These are phyloP conservation scores for Bubo blakistoni DNA, from an alignment of 2,113 vertebrate genomes.

Conservation along the genomic window DNA sequence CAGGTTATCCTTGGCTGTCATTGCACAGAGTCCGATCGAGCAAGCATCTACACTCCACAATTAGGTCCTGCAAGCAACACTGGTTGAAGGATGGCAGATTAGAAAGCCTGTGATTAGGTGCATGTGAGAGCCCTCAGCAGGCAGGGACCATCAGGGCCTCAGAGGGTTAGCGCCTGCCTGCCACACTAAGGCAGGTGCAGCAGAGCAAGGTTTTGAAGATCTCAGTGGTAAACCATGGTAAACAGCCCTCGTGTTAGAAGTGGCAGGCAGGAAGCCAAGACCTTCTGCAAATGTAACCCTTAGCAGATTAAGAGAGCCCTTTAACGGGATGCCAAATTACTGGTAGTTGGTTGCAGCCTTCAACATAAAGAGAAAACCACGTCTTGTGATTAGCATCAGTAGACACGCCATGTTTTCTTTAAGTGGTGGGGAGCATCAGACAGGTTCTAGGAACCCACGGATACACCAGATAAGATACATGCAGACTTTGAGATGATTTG, in stretches of 20 bases:
- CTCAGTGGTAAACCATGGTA: not conserved
- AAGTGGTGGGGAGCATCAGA: not conserved
- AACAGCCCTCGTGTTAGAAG: not conserved
- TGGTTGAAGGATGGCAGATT: not conserved
- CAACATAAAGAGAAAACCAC: not conserved
- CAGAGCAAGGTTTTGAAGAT: not conserved
- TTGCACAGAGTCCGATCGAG: not conserved
- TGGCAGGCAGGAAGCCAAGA: not conserved
- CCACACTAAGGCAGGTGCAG: not conserved
- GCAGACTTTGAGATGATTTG: not conserved
- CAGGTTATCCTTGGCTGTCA: not conserved
- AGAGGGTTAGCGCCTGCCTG: not conserved
- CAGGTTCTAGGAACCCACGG: not conserved
- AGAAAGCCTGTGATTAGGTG: not conserved
- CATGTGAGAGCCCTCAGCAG: not conserved
- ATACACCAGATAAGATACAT: not conserved
- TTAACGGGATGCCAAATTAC: not conserved
- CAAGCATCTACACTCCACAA: rapidly evolving
- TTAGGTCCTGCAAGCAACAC: not conserved
- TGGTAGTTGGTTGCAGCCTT: not conserved
- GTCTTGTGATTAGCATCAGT: not conserved
- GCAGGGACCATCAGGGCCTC: not conserved
- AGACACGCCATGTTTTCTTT: not conserved
- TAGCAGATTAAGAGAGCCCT: not conserved
- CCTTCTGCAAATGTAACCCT: not conserved